Conservation (phyloP, 2,797 vertebrate genomes). For the Phoxinus dragarum region DNA sequence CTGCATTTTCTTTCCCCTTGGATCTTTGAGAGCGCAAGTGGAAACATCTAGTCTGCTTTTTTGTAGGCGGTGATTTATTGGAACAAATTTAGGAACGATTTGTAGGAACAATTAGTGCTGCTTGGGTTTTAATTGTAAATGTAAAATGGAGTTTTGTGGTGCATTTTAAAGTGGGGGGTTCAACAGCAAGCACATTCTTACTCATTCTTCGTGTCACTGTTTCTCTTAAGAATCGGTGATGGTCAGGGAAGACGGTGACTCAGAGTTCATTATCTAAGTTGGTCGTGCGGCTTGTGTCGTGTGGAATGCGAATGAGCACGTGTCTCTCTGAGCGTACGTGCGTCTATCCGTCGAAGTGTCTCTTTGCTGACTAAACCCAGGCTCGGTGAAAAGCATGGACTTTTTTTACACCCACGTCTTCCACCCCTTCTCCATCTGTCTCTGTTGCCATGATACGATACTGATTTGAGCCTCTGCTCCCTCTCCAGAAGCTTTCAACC, state of each 20-base stretch:
- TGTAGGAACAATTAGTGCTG: background rate
- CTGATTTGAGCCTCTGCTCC: conserved; percentile 62
- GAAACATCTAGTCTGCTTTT: conserved; percentile 34
- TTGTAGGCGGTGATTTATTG: background rate
- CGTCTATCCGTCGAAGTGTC: conserved; percentile 43
- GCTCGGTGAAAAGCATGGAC: conserved; percentile 61
- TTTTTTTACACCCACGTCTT: conserved; percentile 60
- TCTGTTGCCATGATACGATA: conserved; percentile 73
- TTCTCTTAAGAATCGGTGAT: conserved; percentile 19
- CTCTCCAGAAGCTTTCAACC: conserved; percentile 46
- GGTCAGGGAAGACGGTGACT: conserved; percentile 30
- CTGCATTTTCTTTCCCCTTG: background rate
- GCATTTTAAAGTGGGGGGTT: background rate
- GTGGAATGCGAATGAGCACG: conserved; percentile 29
- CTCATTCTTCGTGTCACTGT: background rate
- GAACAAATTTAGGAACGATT: background rate
- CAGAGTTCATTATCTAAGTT: conserved; percentile 49
- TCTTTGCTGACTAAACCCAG: conserved; percentile 48
- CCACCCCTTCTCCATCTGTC: conserved; percentile 66
- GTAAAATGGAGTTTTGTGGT: background rate
- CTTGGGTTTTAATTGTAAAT: background rate
- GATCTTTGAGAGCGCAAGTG: background rate
- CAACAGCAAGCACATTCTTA: background rate
- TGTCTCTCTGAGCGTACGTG: conserved; percentile 10
- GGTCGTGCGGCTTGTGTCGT: conserved; percentile 44